Conservation (phyloP, 92 coral and sea anemone species). For the Zoanthus sociatus region DNA sequence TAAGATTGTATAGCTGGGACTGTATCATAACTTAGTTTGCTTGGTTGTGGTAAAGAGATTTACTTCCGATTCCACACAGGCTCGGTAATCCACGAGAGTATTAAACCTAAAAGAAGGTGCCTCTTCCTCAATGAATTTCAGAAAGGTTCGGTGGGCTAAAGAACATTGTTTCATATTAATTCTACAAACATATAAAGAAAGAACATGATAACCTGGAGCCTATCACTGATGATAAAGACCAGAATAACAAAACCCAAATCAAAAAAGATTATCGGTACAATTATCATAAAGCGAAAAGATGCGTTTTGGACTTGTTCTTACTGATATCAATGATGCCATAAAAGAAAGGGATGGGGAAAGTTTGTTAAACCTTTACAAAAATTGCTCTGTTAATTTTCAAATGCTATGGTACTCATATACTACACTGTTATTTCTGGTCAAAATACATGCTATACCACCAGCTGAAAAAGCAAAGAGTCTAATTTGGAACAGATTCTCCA, state of each 20-base stretch:
- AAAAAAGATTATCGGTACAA: slow-evolving; percentile 13
- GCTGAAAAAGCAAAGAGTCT: slow-evolving; percentile 45
- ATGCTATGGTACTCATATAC: slow-evolving; percentile 51
- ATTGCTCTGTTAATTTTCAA: slow-evolving; percentile 39
- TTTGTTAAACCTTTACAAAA: slow-evolving; percentile 32
- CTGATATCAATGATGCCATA: slow-evolving; percentile 49
- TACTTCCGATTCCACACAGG: no score
- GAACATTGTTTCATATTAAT: neutral
- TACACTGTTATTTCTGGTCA: slow-evolving; percentile 28
- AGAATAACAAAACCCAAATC: neutral
- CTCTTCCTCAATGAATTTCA: no score
- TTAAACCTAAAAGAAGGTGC: no score
- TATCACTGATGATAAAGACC: neutral
- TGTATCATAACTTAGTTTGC: no score
- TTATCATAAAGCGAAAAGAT: slow-evolving; percentile 47
- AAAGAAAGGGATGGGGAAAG: slow-evolving; percentile 45
- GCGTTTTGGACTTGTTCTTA: slow-evolving; percentile 42
- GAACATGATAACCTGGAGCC: slow-evolving; percentile 4
- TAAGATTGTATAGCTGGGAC: no score
- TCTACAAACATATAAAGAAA: neutral
- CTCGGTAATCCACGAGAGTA: no score
- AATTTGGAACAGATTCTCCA: slow-evolving; percentile 37
- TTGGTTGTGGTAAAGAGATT: no score
- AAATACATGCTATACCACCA: slow-evolving; percentile 34
- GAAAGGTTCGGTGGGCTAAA: neutral